Base-by-base conservation (phyloP, 2,113 vertebrate genomes). In the Sorex fumeus region DNA sequence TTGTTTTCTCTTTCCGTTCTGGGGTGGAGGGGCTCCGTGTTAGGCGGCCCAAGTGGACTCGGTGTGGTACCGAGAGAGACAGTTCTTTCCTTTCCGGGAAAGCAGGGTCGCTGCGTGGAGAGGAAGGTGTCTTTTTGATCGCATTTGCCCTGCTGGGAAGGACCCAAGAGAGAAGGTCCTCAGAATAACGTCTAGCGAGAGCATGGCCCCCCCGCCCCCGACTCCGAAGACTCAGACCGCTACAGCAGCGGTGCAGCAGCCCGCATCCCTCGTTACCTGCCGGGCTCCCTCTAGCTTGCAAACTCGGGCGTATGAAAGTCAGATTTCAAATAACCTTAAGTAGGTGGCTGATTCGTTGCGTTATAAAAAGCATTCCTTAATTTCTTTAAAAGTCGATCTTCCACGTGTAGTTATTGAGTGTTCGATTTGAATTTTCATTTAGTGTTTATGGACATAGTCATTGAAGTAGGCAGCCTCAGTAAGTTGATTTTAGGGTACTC, bases 71-170 rank as follows among this genome's bases (percentile, higher is more conserved):
- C 40, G 32, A 91, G 60, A 53, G 36, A 53, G 69, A 74, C 36
- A 89, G 88, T 67, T 86, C 18, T 90, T 92, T 74, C 45, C 84
- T 71, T 90, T 88, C 40, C 80, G 78, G 87, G 82, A 84, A 90
- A 87, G 32, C 72, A 57, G 79, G 32, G 13, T 87, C n/a, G 21
- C 21, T 94, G 34, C 47, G 5, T 70, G 87, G 57, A 93, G 92
- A 45, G 80, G 67, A 80, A 93, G 53, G 71, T 94, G 53, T 19
- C 91, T 76, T 18, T 78, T 27, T 77, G 88, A 27, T 6, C 50
- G 2, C 71, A 62, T 71, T 91, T 90, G 84, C 78, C 71, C 82
- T 89, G 74, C 28, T 80, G 62, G 79, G 18, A 88, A 88, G 75
- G 28, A 27, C 36, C 47, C 60, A 67, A 72, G 40, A 81, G 19